Conservation (phyloP, 2,797 vertebrate species). For the Periparus ater region DNA sequence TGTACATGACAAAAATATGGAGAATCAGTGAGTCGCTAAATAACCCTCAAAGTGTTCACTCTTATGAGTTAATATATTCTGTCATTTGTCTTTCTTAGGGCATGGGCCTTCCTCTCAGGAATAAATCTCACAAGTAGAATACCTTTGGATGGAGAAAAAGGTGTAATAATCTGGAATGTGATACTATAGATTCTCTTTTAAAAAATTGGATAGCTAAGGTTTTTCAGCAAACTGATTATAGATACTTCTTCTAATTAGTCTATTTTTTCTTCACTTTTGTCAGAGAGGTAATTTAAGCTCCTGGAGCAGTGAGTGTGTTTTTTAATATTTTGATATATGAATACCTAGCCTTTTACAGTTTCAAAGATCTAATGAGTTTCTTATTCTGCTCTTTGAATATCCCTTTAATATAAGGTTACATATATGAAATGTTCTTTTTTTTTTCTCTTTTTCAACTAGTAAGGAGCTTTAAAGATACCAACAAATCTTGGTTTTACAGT, state of each 20-base stretch:
- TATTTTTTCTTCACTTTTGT: neutral
- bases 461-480: neutral
- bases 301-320: neutral
- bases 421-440: neutral
- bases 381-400: neutral
- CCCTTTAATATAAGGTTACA: neutral
- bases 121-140: neutral
- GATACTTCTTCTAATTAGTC: neutral
- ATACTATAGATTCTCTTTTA: neutral
- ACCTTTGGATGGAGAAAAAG: neutral
- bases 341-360: neutral
- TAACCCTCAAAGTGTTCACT: neutral
- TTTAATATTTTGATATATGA: neutral
- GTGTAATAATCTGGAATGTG: neutral
- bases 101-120: neutral
- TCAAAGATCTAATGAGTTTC: neutral
- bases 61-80: neutral
- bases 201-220: neutral
- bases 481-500: neutral
- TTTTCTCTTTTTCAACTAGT: neutral
- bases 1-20: neutral
- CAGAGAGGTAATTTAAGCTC: neutral
- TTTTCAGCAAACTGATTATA: neutral
- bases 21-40: neutral
- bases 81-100: neutral